Evolutionary conservation across 1,140 invertebrate species (phyloP).

Genomic region (Anastrepha ludens): DNA sequence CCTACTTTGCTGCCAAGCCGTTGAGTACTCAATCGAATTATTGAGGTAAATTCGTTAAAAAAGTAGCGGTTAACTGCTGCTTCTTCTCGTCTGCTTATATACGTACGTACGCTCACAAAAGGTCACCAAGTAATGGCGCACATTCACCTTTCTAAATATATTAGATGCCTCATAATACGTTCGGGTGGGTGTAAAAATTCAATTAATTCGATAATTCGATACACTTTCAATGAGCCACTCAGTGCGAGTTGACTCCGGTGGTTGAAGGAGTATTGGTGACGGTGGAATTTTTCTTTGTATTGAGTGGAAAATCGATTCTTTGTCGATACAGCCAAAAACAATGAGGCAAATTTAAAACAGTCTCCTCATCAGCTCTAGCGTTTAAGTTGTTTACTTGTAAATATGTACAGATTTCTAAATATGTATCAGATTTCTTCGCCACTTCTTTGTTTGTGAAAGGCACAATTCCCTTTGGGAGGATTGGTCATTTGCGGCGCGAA

Average conservation of each 20-base stretch:
- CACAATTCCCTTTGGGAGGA: neutral
- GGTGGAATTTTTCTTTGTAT: neutral
- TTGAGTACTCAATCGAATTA: slow-evolving; percentile 31
- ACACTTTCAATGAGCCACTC: neutral
- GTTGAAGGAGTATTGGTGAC: neutral
- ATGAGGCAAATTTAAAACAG: neutral
- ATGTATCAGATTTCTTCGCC: neutral
- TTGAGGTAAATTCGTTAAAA: neutral
- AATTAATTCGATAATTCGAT: neutral
- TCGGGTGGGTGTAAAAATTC: neutral
- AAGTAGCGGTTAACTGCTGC: neutral
- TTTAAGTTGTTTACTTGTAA: neutral
- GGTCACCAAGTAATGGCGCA: neutral
- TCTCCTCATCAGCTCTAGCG: neutral
- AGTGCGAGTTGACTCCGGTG: neutral
- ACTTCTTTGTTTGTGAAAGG: neutral
- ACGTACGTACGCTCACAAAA: neutral
- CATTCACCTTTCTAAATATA: slow-evolving; percentile 8
- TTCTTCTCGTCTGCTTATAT: neutral
- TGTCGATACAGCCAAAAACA: slow-evolving; percentile 10
- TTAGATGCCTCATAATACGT: neutral
- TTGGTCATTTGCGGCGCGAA: neutral
- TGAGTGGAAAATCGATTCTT: slow-evolving; percentile 32
- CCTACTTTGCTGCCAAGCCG: neutral
- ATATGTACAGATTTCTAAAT: neutral